Conservation (phyloP, 92 coral and sea anemone species). For the Epizoanthus scotinus region DNA sequence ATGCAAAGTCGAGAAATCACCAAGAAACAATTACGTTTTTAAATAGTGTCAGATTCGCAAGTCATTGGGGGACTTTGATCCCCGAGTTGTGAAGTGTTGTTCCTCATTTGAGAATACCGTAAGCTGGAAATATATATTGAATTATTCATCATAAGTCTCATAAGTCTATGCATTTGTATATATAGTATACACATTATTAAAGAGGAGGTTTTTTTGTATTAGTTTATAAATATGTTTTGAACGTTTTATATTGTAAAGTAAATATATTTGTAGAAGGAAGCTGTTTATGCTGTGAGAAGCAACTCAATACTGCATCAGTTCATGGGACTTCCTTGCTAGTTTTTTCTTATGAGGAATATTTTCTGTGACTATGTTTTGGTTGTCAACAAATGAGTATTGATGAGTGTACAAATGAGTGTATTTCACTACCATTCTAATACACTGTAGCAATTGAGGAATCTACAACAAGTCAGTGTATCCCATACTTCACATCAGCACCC, state of each 20-base stretch:
- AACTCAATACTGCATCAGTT: too few relatives aligned
- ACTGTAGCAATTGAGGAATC: not conserved
- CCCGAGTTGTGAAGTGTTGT: not conserved
- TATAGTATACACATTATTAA: not conserved
- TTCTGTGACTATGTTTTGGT: not conserved
- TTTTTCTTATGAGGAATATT: not conserved
- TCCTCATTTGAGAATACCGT: not conserved
- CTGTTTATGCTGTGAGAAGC: not conserved
- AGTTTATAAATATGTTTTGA: not conserved
- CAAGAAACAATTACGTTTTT: not conserved
- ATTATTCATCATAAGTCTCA: not conserved
- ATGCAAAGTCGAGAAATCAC: not conserved
- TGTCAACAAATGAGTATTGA: not conserved
- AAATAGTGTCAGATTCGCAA: not conserved
- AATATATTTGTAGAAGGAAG: conserved; percentile 8
- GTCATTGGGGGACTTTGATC: not conserved
- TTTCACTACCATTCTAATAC: conserved; percentile 10
- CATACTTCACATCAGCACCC: too few relatives aligned
- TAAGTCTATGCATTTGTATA: not conserved
- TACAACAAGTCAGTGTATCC: too few relatives aligned
- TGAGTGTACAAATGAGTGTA: not conserved
- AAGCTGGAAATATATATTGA: not conserved
- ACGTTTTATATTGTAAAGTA: not conserved
- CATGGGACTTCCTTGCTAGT: not conserved
- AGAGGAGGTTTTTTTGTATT: not conserved